Evolutionary conservation across 1,140 invertebrate species (phyloP).

Genomic region (Sinonovacula constricta): DNA sequence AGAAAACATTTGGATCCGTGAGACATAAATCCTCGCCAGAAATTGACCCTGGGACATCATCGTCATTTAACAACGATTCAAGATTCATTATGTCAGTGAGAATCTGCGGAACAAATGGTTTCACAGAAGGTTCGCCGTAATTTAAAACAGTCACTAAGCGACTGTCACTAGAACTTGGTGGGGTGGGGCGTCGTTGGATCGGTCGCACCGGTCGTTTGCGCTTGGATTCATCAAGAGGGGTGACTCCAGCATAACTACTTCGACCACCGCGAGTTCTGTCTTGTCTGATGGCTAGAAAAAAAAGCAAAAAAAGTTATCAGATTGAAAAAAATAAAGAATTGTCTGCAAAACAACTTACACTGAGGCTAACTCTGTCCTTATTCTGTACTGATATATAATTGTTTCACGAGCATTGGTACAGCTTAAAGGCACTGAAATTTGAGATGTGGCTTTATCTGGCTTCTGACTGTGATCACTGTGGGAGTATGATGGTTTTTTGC

Average conservation of each 20-base stretch:
- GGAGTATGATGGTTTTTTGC: too few relatives aligned
- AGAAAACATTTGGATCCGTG: slow-evolving; percentile 57
- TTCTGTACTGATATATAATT: too few relatives aligned
- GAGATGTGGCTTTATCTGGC: too few relatives aligned
- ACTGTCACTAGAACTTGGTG: slow-evolving; percentile 51
- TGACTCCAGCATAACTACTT: slow-evolving; percentile 87
- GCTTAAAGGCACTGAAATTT: too few relatives aligned
- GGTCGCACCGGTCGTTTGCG: slow-evolving; percentile 44
- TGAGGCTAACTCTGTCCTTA: too few relatives aligned
- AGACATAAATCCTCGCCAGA: slow-evolving; percentile 56
- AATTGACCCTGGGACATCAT: slow-evolving; percentile 69
- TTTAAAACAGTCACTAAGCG: slow-evolving; percentile 71
- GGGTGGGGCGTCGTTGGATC: slow-evolving; percentile 35
- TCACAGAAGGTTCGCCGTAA: slow-evolving; percentile 38
- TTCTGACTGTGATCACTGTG: too few relatives aligned
- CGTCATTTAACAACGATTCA: slow-evolving; percentile 75
- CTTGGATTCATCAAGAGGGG: slow-evolving; percentile 55
- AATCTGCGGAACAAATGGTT: slow-evolving; percentile 67
- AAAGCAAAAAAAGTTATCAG: too few relatives aligned
- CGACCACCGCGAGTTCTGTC: slow-evolving; percentile 96
- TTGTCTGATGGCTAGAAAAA: slow-evolving; percentile 90
- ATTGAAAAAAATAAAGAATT: too few relatives aligned
- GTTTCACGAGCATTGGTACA: too few relatives aligned
- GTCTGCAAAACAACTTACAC: too few relatives aligned
- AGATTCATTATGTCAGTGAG: slow-evolving; percentile 76